These are phyloP conservation scores for Calcarius lapponicus DNA, from an alignment of 2,797 vertebrate genomes.

Conservation along the genomic window DNA sequence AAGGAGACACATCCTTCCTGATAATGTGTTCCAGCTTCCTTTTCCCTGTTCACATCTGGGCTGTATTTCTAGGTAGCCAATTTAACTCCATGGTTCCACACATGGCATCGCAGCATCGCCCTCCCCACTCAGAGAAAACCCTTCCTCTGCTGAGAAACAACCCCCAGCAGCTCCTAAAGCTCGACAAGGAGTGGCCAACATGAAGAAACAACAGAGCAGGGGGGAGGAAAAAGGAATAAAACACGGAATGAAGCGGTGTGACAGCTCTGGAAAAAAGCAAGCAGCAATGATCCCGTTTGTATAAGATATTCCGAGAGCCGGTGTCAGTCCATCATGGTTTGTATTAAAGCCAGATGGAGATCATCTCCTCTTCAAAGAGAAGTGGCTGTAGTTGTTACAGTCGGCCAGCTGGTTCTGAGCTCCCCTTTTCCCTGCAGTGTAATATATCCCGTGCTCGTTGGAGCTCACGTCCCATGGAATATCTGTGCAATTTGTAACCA, in stretches of 20 bases:
- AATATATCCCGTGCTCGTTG: constrained; percentile 35
- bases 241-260: neutral
- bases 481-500: constrained; percentile 47
- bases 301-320: neutral
- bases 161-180: neutral
- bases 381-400: constrained; percentile 63
- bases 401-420: constrained; percentile 66
- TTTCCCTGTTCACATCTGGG: constrained; percentile 21
- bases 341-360: constrained; percentile 82
- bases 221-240: neutral
- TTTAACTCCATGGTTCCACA: neutral
- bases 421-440: constrained; percentile 56
- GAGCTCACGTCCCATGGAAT: constrained; percentile 32
- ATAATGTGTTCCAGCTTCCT: constrained; percentile 28
- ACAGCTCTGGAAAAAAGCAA: neutral
- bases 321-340: constrained; percentile 62
- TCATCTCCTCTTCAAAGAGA: constrained; percentile 73
- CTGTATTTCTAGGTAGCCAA: constrained; percentile 18
- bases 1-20: constrained; percentile 35
- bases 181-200: neutral
- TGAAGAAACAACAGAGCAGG: neutral
- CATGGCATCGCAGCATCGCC: neutral
- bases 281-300: neutral
- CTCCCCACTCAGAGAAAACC: neutral
- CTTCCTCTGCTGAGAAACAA: neutral